A percentile compares a stretch with the other conserved stretches of the same genome.
These are phyloP conservation scores for Podotricha telesiphe DNA, from an alignment of 2,888 invertebrate genomes.

Conservation along the genomic window DNA sequence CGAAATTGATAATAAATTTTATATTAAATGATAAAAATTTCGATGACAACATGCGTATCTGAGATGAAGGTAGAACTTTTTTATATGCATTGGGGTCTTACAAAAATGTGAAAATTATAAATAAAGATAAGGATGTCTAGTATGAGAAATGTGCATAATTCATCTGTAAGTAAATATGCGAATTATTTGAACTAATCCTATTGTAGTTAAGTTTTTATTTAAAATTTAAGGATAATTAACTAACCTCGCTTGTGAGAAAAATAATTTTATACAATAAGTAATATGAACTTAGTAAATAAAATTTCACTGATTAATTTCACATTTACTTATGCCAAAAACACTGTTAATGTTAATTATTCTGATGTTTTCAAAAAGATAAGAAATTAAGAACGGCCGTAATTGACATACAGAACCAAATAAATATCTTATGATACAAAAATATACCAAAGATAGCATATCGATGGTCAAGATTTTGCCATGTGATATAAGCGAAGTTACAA, in stretches of 20 bases:
- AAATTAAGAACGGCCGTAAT: slow-evolving; percentile 1
- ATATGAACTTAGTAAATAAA: not conserved
- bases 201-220: no score
- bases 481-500: not conserved
- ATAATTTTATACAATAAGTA: not conserved
- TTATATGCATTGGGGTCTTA: not conserved
- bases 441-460: slow-evolving; percentile 2
- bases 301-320: not conserved
- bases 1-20: not conserved
- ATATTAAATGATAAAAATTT: slow-evolving; percentile 7
- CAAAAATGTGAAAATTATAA: not conserved
- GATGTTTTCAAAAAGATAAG: slow-evolving; percentile 1
- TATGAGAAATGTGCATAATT: no score
- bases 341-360: not conserved
- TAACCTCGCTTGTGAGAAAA: not conserved
- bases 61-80: not conserved
- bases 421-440: slow-evolving; percentile 8
- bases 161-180: no score
- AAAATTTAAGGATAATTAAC: not conserved
- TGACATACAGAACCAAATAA: slow-evolving; percentile 16
- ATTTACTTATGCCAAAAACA: not conserved
- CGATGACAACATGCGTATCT: not conserved
- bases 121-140: not conserved
- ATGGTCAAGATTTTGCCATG: not conserved
- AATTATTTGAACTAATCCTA: no score